phyloP scores from a whole-genome alignment of 2,113 vertebrate species.

The Cheilinus undulatus region DNA sequence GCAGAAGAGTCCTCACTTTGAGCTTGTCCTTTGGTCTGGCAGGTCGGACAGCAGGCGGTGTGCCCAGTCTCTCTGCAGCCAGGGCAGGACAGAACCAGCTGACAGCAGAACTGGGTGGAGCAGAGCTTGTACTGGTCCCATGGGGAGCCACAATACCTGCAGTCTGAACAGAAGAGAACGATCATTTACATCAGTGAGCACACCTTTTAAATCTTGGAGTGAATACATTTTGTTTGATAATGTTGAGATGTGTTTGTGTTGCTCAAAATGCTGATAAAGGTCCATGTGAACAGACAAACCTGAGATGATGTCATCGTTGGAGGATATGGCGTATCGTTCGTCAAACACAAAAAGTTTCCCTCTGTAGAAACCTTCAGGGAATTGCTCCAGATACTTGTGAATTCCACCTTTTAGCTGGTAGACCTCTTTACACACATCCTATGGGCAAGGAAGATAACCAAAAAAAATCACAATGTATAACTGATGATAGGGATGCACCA shows the following conservation, averaged over 20 bases:
- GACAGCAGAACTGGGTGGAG: constrained; percentile 89
- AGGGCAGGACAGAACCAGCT: constrained; percentile 91
- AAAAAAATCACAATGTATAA: neutral
- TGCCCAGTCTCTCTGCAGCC: constrained; percentile 84
- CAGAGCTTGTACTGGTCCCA: constrained; percentile 96
- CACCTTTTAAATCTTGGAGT: too few relatives aligned
- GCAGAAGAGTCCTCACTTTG: constrained; percentile 7
- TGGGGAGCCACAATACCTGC: constrained; percentile 89
- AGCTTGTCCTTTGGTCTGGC: constrained; percentile 86
- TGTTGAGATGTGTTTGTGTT: neutral
- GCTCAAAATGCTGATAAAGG: neutral
- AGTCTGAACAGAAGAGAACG: constrained; percentile 80
- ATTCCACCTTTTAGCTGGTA: constrained; percentile 98
- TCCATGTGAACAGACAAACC: constrained; percentile 78
- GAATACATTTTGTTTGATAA: neutral
- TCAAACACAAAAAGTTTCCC: constrained; percentile 99
- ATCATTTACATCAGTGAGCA: neutral
- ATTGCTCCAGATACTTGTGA: constrained; percentile 95
- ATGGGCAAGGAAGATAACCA: neutral
- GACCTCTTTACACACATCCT: constrained; percentile 94
- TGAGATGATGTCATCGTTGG: constrained; percentile 90
- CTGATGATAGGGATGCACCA: too few relatives aligned
- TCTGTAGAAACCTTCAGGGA: constrained; percentile 94
- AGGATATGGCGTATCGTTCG: constrained; percentile 92
- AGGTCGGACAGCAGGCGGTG: constrained; percentile 91